Conservation (phyloP, 2,113 vertebrate species). For the Chascanopsetta lugubris region DNA sequence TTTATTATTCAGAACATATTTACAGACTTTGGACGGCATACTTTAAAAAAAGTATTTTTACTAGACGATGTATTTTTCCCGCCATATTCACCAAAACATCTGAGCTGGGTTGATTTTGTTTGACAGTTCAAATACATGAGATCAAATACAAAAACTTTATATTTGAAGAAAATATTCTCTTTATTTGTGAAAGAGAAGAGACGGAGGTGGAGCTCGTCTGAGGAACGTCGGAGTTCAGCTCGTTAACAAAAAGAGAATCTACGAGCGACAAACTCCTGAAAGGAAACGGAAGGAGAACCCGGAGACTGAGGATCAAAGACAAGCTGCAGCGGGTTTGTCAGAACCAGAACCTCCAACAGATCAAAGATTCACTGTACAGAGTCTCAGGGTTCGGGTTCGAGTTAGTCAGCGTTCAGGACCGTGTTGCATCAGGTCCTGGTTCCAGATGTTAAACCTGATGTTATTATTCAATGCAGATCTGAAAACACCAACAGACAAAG, state of each 20-base stretch:
- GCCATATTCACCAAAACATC: too few relatives aligned
- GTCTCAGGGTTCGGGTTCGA: too few relatives aligned
- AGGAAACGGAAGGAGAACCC: slow-evolving; percentile 63
- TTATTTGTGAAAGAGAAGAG: slow-evolving; percentile 76
- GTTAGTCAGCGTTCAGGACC: too few relatives aligned
- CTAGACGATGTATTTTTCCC: too few relatives aligned
- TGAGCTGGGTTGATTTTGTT: too few relatives aligned
- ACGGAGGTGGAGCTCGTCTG: slow-evolving; percentile 75
- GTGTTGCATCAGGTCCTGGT: slow-evolving; percentile 50
- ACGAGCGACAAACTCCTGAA: slow-evolving; percentile 78
- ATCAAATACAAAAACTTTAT: slow-evolving; percentile 39
- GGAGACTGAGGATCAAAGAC: slow-evolving; percentile 67
- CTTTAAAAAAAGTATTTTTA: too few relatives aligned
- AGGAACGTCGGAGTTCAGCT: slow-evolving; percentile 72
- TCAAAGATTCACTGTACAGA: too few relatives aligned
- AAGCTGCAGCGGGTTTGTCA: slow-evolving; percentile 38
- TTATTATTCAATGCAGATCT: slow-evolving; percentile 78
- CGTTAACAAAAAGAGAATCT: slow-evolving; percentile 72
- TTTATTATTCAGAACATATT: too few relatives aligned
- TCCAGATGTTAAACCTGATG: slow-evolving; percentile 68
- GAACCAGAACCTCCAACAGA: slow-evolving; percentile 40
- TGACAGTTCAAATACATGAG: too few relatives aligned
- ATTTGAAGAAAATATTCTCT: slow-evolving; percentile 82
- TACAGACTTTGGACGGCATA: too few relatives aligned
- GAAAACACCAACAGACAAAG: slow-evolving; percentile 82